A percentile compares a stretch with the other conserved stretches of the same genome.
Conservation (phyloP, 2,113 vertebrate species). For the Erythrolamprus reginae region DNA sequence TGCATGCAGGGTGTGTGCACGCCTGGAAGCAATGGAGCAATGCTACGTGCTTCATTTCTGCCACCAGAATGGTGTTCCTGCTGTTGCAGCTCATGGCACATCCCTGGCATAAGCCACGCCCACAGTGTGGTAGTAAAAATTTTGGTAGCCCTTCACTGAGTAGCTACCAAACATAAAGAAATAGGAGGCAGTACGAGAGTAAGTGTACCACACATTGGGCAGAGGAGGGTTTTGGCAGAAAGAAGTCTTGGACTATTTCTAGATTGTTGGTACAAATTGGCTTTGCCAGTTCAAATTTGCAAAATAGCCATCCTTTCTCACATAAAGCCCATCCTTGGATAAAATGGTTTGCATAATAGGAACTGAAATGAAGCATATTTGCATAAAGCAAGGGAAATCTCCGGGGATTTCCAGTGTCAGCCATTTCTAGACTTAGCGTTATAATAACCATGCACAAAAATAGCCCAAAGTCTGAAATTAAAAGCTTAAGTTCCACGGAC, state of each 20-base stretch:
- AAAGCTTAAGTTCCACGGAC: background rate
- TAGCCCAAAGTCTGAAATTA: background rate
- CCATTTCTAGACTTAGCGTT: background rate
- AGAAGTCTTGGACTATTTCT: background rate
- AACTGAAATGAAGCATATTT: background rate
- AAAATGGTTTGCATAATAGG: background rate
- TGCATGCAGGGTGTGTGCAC: no score
- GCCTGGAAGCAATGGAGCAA: no score
- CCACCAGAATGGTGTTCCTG: no score
- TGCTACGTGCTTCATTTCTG: no score
- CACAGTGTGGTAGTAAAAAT: no score
- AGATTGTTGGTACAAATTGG: background rate
- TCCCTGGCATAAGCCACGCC: no score
- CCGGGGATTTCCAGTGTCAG: background rate
- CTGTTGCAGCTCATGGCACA: no score
- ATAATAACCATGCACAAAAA: background rate
- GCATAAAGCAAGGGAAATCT: background rate
- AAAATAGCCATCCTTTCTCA: background rate
- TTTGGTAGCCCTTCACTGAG: no score
- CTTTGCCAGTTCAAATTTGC: background rate
- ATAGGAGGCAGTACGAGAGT: background rate
- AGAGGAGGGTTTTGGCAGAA: background rate
- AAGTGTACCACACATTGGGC: background rate
- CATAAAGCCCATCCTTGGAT: background rate
- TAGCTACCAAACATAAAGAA: no score